A percentile compares a stretch with the other conserved stretches of the same genome.
Conservation (phyloP, 30 jellyfish, hydroid and myxozoan genomes). For the Turritopsis rubra region DNA sequence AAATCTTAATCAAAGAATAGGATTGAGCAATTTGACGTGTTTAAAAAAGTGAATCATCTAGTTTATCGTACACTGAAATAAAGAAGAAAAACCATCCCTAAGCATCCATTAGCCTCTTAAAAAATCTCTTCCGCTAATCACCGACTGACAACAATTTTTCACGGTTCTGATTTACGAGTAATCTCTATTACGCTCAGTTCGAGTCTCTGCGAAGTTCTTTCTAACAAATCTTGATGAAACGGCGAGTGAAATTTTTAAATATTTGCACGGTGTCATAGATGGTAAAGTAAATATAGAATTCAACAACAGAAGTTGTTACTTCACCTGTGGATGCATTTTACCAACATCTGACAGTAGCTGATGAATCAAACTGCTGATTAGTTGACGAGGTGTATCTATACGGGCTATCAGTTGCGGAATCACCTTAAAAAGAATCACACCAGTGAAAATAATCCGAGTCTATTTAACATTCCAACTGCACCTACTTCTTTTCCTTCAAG, state of each 20-base stretch:
- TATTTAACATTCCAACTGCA: background rate
- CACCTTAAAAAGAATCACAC: constrained; percentile 43
- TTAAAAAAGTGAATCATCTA: background rate
- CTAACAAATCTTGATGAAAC: background rate
- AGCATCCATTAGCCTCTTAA: too few species aligned
- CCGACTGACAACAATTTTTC: too few species aligned
- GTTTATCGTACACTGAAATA: background rate
- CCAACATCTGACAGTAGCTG: constrained; percentile 94
- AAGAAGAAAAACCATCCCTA: too few species aligned
- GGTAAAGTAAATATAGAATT: background rate
- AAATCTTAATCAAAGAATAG: background rate
- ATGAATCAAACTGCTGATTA: constrained; percentile 72
- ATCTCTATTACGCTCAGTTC: too few species aligned
- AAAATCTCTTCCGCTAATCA: too few species aligned
- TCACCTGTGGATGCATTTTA: constrained; percentile 97
- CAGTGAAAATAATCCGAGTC: background rate
- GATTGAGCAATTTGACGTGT: background rate
- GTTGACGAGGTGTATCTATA: constrained; percentile 90
- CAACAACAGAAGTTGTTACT: background rate
- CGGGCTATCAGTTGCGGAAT: constrained; percentile 99
- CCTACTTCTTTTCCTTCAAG: background rate
- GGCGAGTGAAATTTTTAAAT: background rate
- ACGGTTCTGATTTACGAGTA: too few species aligned
- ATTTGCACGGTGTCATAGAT: background rate
- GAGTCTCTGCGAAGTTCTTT: too few species aligned